Base-by-base conservation (phyloP, 2,797 vertebrate species). In the Oreochromis mossambicus region DNA sequence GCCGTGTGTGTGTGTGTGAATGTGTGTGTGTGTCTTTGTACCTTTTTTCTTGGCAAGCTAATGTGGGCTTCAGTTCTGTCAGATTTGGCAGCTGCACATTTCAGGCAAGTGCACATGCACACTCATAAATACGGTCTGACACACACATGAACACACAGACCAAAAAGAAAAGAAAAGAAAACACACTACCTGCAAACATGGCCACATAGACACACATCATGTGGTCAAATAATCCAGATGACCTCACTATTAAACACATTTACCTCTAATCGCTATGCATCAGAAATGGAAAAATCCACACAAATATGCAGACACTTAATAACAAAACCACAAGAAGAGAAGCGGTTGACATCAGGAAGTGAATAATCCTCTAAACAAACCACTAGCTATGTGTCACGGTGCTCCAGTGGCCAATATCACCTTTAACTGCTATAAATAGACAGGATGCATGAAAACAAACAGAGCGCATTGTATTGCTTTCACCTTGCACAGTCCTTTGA, bases 1-100 rank as follows among this genome's bases (percentile, higher is more conserved):
- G 90, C 88, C 77, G 82, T 83, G 89, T 79, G 86, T 75, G 24
- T 24, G 24, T 73, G 38, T 41, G 34, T 26, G 80, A 79, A 56
- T 48, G 80, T 63, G 73, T 32, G 83, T 77, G 87, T 68, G 55
- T 82, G 80, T 75, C n/a, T 46, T 17, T 55, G 81, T 32, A 75
- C 70, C 91, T 89, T 93, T 93, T 91, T 88, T 92, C 92, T 93
- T 95, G 94, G 94, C 94, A 95, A 88, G 87, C 87, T 94, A 94
- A 95, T 86, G 92, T 94, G 89, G 90, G 92, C 87, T 95, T 87
- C 92, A 92, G 90, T 92, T 94, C 92, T 93, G 92, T 93, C 94
- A 94, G 87, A 93, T 93, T 93, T 94, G 92, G 94, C 93, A 94
- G 94, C 92, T 92, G 91, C 92, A 94, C 86, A 91, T 89, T 90